Percentiles rank a stretch among this genome's conserved stretches.
Conservation (phyloP, 2,888 invertebrate species). For the Tachina grossa region DNA sequence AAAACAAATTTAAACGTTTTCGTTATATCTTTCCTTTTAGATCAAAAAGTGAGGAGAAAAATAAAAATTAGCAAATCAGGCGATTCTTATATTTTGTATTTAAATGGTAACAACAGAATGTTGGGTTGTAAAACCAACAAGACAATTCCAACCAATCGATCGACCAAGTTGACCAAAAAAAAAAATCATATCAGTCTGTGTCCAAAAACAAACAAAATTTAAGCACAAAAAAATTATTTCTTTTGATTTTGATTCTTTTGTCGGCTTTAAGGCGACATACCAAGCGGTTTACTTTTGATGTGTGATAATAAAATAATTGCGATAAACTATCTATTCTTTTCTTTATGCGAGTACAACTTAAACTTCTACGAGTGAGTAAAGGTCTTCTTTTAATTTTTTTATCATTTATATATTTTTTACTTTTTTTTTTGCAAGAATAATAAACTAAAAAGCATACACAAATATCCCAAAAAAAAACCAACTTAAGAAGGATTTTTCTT, state of each 20-base stretch:
- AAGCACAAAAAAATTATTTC: slow-evolving; percentile 56
- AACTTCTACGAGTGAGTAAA: slow-evolving; percentile 30
- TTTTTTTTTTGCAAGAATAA: slow-evolving; percentile 43
- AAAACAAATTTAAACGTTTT: slow-evolving; percentile 48
- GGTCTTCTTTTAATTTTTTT: slow-evolving; percentile 33
- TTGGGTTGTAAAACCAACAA: slow-evolving; percentile 38
- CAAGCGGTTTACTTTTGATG: slow-evolving; percentile 69
- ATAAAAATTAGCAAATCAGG: slow-evolving; percentile 11
- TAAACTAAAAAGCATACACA: slow-evolving; percentile 10
- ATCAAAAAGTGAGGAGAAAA: slow-evolving; percentile 9
- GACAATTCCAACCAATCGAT: slow-evolving; percentile 10
- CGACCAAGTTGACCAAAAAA: slow-evolving; percentile 3
- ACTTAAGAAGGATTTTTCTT: slow-evolving; percentile 20
- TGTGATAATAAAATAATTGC: slow-evolving; percentile 72
- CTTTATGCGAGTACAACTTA: slow-evolving; percentile 26
- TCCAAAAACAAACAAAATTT: slow-evolving; percentile 39
- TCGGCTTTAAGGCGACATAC: slow-evolving; percentile 67
- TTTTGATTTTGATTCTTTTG: slow-evolving; percentile 67
- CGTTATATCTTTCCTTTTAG: slow-evolving; percentile 41
- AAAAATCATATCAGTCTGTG: slow-evolving; percentile 23
- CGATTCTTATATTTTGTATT: slow-evolving; percentile 56
- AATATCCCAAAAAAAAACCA: slow-evolving; percentile 29
- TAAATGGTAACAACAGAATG: slow-evolving; percentile 57
- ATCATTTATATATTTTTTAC: neutral
- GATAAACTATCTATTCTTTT: slow-evolving; percentile 70